These are phyloP conservation scores for Gymnogyps californianus DNA, from an alignment of 2,113 vertebrate species.

Conservation along the genomic window DNA sequence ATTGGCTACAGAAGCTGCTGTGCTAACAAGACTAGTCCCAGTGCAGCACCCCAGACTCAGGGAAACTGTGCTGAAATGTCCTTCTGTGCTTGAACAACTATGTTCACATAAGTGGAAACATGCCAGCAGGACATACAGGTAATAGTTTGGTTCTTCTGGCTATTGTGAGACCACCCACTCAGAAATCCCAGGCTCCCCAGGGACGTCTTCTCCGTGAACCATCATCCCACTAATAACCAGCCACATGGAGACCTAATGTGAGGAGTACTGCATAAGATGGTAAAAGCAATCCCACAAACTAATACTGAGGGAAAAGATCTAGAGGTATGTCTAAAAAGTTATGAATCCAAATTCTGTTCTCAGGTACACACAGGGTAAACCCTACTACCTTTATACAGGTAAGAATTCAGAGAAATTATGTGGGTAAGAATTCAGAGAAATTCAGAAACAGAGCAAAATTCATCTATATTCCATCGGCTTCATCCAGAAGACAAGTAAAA, in stretches of 20 bases:
- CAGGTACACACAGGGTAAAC: neutral
- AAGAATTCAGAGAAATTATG: neutral
- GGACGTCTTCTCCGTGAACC: neutral
- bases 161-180: neutral
- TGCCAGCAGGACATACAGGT: neutral
- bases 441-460: neutral
- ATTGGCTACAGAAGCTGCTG: neutral
- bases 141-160: neutral
- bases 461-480: neutral
- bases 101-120: neutral
- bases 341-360: neutral
- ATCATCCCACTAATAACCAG: neutral
- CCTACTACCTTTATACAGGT: neutral
- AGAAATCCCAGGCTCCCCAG: neutral
- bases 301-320: neutral
- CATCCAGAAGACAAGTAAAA: neutral
- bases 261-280: neutral
- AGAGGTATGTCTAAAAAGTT: neutral
- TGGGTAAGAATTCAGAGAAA: neutral
- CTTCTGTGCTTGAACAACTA: neutral
- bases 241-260: neutral
- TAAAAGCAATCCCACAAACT: neutral
- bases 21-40: neutral
- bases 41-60: neutral
- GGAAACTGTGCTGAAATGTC: neutral